Percentiles rank a stretch among this genome's conserved stretches.
Evolutionary conservation across 2,888 invertebrate species (phyloP).

Genomic region (Julus scandinavius): DNA sequence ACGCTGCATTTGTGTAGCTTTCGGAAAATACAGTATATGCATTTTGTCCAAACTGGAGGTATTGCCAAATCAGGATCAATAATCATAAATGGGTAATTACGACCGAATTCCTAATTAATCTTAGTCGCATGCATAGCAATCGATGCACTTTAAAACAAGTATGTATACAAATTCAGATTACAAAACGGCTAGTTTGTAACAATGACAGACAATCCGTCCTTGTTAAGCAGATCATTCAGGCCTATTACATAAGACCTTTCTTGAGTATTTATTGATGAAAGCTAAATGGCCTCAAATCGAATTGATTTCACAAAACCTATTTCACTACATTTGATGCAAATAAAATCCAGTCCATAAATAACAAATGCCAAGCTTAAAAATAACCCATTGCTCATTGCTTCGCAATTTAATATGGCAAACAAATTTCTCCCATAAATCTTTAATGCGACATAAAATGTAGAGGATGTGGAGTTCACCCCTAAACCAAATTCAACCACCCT

Average conservation of each 20-base stretch:
- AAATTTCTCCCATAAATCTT: constrained; percentile 23
- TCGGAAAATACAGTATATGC: background rate
- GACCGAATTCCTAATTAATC: background rate
- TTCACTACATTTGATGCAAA: background rate
- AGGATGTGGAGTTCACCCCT: background rate
- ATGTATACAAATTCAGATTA: background rate
- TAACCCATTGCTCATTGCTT: background rate
- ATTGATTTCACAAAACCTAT: background rate
- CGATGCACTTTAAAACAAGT: background rate
- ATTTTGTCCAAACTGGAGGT: background rate
- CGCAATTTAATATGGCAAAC: constrained; percentile 16
- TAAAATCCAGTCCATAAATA: background rate
- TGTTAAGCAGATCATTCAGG: no score
- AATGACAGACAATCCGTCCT: background rate
- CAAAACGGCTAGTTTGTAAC: background rate
- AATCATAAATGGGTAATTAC: background rate
- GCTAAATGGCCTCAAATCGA: background rate
- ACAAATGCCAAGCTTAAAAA: background rate
- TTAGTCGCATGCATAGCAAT: background rate
- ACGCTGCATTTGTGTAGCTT: background rate
- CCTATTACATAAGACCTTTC: background rate
- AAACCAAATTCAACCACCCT: constrained; percentile 6
- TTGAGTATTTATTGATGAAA: background rate
- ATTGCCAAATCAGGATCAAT: background rate
- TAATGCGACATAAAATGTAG: constrained; percentile 5